Base-by-base conservation (phyloP, 2,888 invertebrate species). In the Netelia inedita region DNA sequence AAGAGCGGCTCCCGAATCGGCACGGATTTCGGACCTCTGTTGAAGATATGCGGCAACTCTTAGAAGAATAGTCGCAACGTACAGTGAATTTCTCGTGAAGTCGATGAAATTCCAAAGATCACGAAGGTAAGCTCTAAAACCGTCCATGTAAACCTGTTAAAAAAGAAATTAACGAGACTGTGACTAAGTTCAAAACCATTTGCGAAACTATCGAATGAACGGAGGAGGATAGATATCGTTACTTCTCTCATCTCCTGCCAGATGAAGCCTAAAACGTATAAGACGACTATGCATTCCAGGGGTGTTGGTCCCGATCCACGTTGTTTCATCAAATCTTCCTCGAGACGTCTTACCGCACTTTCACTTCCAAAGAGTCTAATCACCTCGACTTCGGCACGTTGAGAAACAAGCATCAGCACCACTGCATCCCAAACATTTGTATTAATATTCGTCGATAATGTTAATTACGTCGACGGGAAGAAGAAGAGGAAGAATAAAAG, bases 91-190 rank as follows among this genome's bases (percentile, higher is more conserved):
- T 61, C 98, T 96, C 5, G 97, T 97, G 92, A 98, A 98, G 94
- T 99, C 99, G 74, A 99, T 97, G 91, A 98, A 98, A 94, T 99
- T 99, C 99, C 99, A 99, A 95, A 99, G 96, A 93, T 99, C 98
- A 43, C 97, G 95, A 41, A 98, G 95, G 92, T 99, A 99, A 0
- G 96, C 96, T 55, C 96, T 95, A 69, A 98, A 95, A n/a, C 99
- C 99, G 91, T 97, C 96, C 23, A 96, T 95, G 95, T 97, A 98
- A 85, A 98, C 96, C 91, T 92, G 59, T 41, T 35, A 21, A 59
- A 50, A 50, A 75, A 59, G 5, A 16, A 21, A n/a, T 35, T 28
- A 2, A n/a, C 14, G 65, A 1, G 35, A n/a, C 8, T 1, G 9
- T 9, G 28, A 35, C 14, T 14, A 16, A 46, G n/a, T 28, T 6